A percentile compares a stretch with the other conserved stretches of the same genome.
Conservation (phyloP, 2,113 vertebrate species). For the Rhea americana region DNA sequence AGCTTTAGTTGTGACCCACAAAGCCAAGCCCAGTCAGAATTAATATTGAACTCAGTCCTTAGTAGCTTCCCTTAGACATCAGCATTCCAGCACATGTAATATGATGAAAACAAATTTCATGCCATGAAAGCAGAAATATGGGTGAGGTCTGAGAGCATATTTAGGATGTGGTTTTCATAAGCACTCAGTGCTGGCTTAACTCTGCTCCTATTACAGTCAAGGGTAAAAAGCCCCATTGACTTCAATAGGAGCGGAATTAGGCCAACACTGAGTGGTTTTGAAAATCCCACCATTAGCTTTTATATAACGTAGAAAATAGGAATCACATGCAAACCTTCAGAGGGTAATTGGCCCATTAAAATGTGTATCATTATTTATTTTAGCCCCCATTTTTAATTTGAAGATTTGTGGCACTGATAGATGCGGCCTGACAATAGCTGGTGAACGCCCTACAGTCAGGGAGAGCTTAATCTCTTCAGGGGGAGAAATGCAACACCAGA, state of each 20-base stretch:
- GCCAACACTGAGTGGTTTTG: slow-evolving; percentile 37
- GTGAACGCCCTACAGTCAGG: neutral
- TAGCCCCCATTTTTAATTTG: neutral
- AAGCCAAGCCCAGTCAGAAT: slow-evolving; percentile 49
- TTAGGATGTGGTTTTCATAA: slow-evolving; percentile 64
- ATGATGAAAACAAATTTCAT: slow-evolving; percentile 60
- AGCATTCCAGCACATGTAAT: slow-evolving; percentile 53
- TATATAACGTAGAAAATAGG: slow-evolving; percentile 1
- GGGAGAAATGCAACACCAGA: neutral
- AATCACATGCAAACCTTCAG: slow-evolving; percentile 38
- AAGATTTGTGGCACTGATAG: slow-evolving; percentile 19
- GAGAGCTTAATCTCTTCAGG: neutral
- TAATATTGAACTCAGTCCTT: slow-evolving; percentile 24
- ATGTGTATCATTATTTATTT: neutral
- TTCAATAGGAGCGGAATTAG: slow-evolving; percentile 29
- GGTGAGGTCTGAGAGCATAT: slow-evolving; percentile 58
- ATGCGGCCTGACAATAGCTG: neutral
- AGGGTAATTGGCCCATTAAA: neutral
- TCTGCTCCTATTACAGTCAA: slow-evolving; percentile 28
- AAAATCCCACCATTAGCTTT: slow-evolving; percentile 47
- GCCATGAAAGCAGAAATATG: slow-evolving; percentile 63
- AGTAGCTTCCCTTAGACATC: slow-evolving; percentile 41
- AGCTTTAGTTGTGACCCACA: neutral
- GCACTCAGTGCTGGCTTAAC: slow-evolving; percentile 22
- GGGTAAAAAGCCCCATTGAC: slow-evolving; percentile 28